These are phyloP conservation scores for Potorous gilbertii DNA, from an alignment of 2,797 vertebrate genomes.

Conservation along the genomic window DNA sequence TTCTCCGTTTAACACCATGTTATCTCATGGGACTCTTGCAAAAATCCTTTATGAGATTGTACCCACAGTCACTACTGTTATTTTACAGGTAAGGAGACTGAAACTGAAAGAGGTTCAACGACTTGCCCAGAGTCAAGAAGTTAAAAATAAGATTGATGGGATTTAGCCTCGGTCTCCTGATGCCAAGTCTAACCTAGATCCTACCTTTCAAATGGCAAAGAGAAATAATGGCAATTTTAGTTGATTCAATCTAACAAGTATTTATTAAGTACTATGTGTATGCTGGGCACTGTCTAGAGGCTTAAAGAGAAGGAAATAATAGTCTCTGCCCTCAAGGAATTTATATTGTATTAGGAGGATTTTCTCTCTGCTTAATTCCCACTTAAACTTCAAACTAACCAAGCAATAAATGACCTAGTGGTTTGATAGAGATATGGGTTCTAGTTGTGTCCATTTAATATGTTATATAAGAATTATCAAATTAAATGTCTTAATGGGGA, in stretches of 20 bases:
- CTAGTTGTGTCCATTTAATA: too few relatives aligned
- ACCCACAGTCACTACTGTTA: too few relatives aligned
- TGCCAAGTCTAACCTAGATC: background rate
- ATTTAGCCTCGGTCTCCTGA: background rate
- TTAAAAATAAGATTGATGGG: background rate
- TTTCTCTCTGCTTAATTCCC: too few relatives aligned
- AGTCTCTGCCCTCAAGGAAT: too few relatives aligned
- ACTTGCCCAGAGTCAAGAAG: background rate
- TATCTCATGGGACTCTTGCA: background rate
- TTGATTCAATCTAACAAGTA: background rate
- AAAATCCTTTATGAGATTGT: background rate
- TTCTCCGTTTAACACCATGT: background rate
- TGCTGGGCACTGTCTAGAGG: too few relatives aligned
- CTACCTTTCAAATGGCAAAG: background rate
- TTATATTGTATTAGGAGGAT: too few relatives aligned
- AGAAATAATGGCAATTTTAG: background rate
- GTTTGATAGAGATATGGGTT: too few relatives aligned
- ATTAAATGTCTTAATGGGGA: constrained; percentile 12
- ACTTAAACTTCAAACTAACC: too few relatives aligned
- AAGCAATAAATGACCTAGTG: too few relatives aligned
- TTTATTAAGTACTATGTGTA: too few relatives aligned
- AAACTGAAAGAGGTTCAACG: background rate
- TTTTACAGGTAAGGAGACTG: background rate
- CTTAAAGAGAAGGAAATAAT: too few relatives aligned
- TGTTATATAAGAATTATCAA: background rate